Conservation (phyloP, 2,888 invertebrate genomes). For the Ypsolopha sequella region DNA sequence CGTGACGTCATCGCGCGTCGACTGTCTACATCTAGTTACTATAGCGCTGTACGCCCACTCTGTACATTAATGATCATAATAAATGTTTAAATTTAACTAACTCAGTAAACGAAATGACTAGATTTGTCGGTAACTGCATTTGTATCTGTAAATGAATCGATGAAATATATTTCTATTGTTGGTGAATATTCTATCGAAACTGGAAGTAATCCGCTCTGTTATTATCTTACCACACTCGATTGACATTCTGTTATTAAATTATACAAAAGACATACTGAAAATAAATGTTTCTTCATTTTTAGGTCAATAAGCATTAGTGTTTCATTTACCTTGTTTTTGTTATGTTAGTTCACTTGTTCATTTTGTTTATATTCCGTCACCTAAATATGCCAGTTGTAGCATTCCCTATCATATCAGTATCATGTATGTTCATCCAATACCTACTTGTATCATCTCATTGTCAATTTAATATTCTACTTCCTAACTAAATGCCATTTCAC, state of each 20-base stretch:
- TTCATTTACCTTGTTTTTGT: conserved; percentile 51
- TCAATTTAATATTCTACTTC: background rate
- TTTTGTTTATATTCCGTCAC: background rate
- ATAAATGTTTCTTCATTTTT: conserved; percentile 82
- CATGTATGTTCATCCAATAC: no score
- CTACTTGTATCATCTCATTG: background rate
- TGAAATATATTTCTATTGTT: conserved; percentile 67
- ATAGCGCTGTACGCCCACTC: conserved; percentile 17
- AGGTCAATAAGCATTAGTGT: conserved; percentile 74
- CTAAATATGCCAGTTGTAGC: background rate
- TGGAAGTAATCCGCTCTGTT: conserved; percentile 64
- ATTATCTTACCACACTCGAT: conserved; percentile 60
- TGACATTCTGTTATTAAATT: conserved; percentile 69
- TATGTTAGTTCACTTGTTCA: background rate
- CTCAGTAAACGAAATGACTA: conserved; percentile 64
- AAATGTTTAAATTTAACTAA: conserved; percentile 58
- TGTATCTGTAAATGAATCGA: conserved; percentile 66
- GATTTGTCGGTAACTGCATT: conserved; percentile 63
- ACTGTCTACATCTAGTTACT: background rate
- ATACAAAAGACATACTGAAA: conserved; percentile 77
- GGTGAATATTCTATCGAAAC: conserved; percentile 60
- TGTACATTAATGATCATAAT: conserved; percentile 48
- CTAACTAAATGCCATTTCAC: background rate
- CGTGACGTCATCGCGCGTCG: background rate
- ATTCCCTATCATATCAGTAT: background rate